These are phyloP conservation scores for Mugil cephalus DNA, from an alignment of 2,113 vertebrate species.

Conservation along the genomic window DNA sequence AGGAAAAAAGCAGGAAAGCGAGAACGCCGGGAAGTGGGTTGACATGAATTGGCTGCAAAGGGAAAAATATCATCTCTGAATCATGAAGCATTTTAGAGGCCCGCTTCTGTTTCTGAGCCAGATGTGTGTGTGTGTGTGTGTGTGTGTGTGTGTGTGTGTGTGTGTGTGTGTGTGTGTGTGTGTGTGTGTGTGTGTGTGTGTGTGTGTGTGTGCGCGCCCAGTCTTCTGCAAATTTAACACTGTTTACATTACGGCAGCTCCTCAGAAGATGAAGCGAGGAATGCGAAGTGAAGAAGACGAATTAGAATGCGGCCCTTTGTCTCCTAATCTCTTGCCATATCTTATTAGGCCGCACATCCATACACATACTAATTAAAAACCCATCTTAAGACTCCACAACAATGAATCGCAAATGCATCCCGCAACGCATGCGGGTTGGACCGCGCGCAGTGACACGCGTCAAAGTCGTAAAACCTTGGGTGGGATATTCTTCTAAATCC, in stretches of 20 bases:
- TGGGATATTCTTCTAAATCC: slow-evolving; percentile 79
- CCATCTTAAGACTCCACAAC: slow-evolving; percentile 64
- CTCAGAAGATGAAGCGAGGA: slow-evolving; percentile 20
- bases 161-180: too few species aligned
- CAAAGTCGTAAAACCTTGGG: slow-evolving; percentile 68
- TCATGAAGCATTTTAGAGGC: slow-evolving; percentile 46
- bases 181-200: too few species aligned
- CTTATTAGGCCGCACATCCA: slow-evolving; percentile 65
- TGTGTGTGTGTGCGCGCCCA: slow-evolving; percentile 16
- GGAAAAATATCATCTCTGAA: slow-evolving; percentile 60
- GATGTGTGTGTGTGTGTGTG: too few species aligned
- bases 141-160: too few species aligned
- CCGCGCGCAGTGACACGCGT: slow-evolving; percentile 30
- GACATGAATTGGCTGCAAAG: slow-evolving; percentile 49
- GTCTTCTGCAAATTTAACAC: slow-evolving; percentile 32
- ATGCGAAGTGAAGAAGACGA: slow-evolving; percentile 17
- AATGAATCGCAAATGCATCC: slow-evolving; percentile 62
- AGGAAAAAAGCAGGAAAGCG: slow-evolving; percentile 12
- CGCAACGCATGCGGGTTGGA: slow-evolving; percentile 31
- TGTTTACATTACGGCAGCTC: slow-evolving; percentile 33
- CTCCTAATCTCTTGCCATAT: slow-evolving; percentile 69
- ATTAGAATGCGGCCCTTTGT: slow-evolving; percentile 67
- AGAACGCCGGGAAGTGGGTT: slow-evolving; percentile 18
- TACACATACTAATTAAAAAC: slow-evolving; percentile 78
- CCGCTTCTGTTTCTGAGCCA: slow-evolving; percentile 21